Evolutionary conservation across 2,797 vertebrate genomes (phyloP), one percentile per base, ranked within the genome.

Genomic region (Mallotus villosus): DNA sequence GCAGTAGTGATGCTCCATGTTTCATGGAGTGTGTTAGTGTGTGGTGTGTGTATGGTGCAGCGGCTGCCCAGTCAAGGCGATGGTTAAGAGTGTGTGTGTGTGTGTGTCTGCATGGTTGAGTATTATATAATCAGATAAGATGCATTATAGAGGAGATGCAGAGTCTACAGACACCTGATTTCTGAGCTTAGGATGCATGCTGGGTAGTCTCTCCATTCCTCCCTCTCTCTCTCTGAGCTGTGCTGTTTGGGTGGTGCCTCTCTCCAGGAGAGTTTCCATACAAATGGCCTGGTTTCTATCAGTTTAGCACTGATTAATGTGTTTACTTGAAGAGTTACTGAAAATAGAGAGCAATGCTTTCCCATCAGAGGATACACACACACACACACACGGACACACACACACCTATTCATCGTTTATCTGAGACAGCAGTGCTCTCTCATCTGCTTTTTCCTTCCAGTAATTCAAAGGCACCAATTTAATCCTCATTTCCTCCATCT

Each of bases 131-230:
- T 78, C 4, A 27, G 59, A 78, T 72, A 49, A 1, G 73, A 86
- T 89, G 59, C 78, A 91, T 91, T 83, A 89, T 88, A 83, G 67
- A 91, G 62, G 51, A 29, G 73, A 79, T 62, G 79, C 86, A 87
- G 79, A 84, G 82, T 86, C 78, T 80, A 80, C 63, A 75, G 82
- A 81, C 77, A 89, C 82, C 79, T 88, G 85, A 81, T 78, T 17
- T 53, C 17, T n/a, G 16, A 53, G 51, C 51, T 9, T 41, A 41
- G 37, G 37, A 41, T 41, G 37, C 37, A 41, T 41, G 37, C 37
- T 41, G 37, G 37, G 37, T 41, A 41, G 37, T 53, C 14, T n/a
- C 14, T 53, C 51, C 17, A 16, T 53, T 14, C 17, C 51, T 6
- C 2, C 5, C 5, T n/a, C 17, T n/a, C 51, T 7, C 14, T n/a